Evolutionary conservation across 1,140 invertebrate genomes (phyloP), one percentile per base, ranked within the genome.

Genomic region (Portunus trituberculatus): DNA sequence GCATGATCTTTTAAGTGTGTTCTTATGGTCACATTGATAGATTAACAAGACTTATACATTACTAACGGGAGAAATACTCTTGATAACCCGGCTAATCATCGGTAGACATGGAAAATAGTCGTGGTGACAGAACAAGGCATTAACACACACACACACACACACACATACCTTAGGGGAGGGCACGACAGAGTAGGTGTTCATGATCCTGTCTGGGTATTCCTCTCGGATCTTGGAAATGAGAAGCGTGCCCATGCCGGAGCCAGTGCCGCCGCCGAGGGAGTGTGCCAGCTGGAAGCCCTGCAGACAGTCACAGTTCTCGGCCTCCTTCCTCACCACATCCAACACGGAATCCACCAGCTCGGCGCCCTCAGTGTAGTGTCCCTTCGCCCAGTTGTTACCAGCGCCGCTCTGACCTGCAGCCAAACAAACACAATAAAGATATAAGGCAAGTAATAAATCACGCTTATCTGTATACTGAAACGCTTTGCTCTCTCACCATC

Each of bases 201-300:
- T 93, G 46, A 93, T 93, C 31, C 92, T 93, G 84, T 93, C 92
- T 2, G 92, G 92, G 92, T 93, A 93, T 46, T 93, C 92, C 31
- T 93, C 92, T n/a, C 92, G 82, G 48, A 93, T 93, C 92, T 93
- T 93, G 25, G 92, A 93, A 16, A 93, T 93, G 45, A 93, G 92
- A 20, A 93, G 92, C 6, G 92, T 93, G 31, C 92, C 92, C 92
- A 93, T 48, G 39, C 92, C 92, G 14, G 76, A 83, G 39, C 92
- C 92, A 1, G 67, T 86, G 39, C 83, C 83, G 29, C 92, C 83
- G 16, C 92, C 91, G 14, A 93, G 91, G 39, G 91, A 93, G 45
- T 93, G 91, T 28, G 91, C 91, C 76, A 93, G 46, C 39, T 93
- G 91, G 91, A 93, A 93, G 52, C 91, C 91, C 31, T 93, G 91